phyloP scores from a whole-genome alignment of 2,888 invertebrate species.

The Lomographa bimaculata region DNA sequence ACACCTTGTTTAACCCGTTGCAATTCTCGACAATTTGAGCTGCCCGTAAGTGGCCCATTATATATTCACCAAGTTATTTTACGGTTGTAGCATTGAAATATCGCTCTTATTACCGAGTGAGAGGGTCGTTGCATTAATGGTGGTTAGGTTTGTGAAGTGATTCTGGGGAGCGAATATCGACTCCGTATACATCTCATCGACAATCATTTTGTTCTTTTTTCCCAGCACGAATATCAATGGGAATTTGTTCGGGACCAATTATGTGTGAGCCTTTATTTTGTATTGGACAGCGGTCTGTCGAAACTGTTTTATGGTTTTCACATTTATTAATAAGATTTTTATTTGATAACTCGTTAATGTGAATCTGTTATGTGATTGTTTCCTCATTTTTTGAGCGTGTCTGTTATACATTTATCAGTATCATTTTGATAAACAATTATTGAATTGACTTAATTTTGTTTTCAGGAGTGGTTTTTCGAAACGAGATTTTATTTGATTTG shows the following conservation, averaged over 20 bases:
- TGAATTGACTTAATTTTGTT: no score
- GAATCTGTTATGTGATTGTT: conserved; percentile 30
- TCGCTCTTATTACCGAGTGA: conserved; percentile 13
- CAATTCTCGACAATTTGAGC: conserved; percentile 79
- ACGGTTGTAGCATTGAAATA: conserved; percentile 24
- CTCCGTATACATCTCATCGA: conserved; percentile 72
- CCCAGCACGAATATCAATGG: conserved; percentile 82
- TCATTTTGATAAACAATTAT: conserved; percentile 7
- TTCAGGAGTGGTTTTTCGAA: no score
- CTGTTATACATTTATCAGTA: conserved; percentile 21
- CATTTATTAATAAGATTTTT: conserved; percentile 46
- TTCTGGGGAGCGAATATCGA: conserved; percentile 67
- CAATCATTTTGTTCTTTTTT: conserved; percentile 75
- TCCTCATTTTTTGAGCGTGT: conserved; percentile 23
- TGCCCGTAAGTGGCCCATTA: conserved; percentile 80
- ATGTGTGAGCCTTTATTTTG: conserved; percentile 73
- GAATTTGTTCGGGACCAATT: conserved; percentile 80
- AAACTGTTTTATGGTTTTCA: conserved; percentile 46
- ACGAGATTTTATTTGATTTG: no score
- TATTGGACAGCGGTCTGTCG: conserved; percentile 52
- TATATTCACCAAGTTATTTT: conserved; percentile 52
- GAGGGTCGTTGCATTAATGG: conserved; percentile 31
- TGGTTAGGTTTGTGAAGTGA: conserved; percentile 44
- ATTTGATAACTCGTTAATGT: conserved; percentile 39
- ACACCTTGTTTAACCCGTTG: conserved; percentile 79